phyloP scores from a whole-genome alignment of 1,140 invertebrate genomes.

The Papilio machaon region DNA sequence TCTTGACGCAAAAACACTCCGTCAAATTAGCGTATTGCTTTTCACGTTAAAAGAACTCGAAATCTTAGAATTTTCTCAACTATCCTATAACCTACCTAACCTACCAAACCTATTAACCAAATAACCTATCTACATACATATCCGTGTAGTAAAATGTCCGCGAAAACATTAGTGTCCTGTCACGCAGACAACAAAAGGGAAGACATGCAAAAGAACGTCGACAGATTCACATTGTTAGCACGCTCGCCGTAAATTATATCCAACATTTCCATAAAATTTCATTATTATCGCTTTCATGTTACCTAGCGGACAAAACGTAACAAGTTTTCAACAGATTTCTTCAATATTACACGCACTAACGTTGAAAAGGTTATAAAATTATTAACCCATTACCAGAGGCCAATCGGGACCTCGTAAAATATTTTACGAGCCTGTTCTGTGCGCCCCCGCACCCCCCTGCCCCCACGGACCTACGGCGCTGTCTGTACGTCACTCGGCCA shows the following conservation, averaged over 20 bases:
- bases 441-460: neutral
- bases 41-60: neutral
- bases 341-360: neutral
- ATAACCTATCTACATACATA: too few species aligned
- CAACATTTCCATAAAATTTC: neutral
- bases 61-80: neutral
- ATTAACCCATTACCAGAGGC: slow-evolving; percentile 8
- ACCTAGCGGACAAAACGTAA: neutral
- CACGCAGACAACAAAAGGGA: neutral
- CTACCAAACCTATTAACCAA: neutral
- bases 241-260: neutral
- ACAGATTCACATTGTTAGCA: too few species aligned
- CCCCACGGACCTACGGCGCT: too few species aligned
- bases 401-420: slow-evolving; percentile 17
- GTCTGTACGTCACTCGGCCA: neutral
- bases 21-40: neutral
- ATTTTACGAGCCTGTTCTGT: slow-evolving; percentile 16
- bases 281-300: neutral
- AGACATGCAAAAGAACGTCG: neutral
- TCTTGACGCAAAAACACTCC: neutral
- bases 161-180: too few species aligned
- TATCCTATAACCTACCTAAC: neutral
- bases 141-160: too few species aligned
- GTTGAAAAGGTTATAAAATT: slow-evolving; percentile 21
- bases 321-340: neutral